Conservation (phyloP, 2,797 vertebrate species). For the Periophthalmus magnuspinnatus region DNA sequence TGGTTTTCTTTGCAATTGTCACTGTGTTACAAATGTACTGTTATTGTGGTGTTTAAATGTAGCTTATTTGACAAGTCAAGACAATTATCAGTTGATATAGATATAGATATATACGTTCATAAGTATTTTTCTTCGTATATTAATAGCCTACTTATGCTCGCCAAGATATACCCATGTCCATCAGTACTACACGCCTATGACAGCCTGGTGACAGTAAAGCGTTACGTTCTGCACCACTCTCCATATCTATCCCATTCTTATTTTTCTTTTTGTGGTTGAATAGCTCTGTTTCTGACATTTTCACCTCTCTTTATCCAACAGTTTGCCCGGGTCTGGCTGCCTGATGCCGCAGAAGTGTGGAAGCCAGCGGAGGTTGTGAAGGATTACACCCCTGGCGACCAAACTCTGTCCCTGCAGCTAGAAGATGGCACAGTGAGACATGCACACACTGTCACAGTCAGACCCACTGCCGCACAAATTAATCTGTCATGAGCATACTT, state of each 20-base stretch:
- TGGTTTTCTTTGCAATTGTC: slow-evolving; percentile 7
- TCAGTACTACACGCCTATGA: slow-evolving; percentile 35
- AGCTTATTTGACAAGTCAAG: background rate
- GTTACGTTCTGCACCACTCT: background rate
- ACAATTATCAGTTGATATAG: background rate
- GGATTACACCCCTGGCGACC: slow-evolving; percentile 88
- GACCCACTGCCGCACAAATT: slow-evolving; percentile 30
- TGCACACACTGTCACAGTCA: slow-evolving; percentile 6
- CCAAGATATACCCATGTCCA: slow-evolving; percentile 4
- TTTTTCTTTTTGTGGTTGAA: slow-evolving; percentile 13
- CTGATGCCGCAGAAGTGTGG: slow-evolving; percentile 91
- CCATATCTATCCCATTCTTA: background rate
- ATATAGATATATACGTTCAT: background rate
- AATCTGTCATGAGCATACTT: slow-evolving; percentile 37
- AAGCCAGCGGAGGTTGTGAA: slow-evolving; percentile 89
- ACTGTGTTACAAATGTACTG: slow-evolving; percentile 2
- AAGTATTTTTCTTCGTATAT: background rate
- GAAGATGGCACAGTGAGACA: slow-evolving; percentile 89
- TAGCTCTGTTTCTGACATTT: slow-evolving; percentile 25
- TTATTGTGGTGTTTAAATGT: background rate
- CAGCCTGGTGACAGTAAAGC: slow-evolving; percentile 21
- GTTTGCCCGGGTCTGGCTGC: slow-evolving; percentile 94
- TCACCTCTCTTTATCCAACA: slow-evolving; percentile 64
- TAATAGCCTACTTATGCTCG: background rate
- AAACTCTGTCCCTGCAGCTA: slow-evolving; percentile 83